Base-by-base conservation (phyloP, 2,888 invertebrate species). In the Priocnemis perturbator region DNA sequence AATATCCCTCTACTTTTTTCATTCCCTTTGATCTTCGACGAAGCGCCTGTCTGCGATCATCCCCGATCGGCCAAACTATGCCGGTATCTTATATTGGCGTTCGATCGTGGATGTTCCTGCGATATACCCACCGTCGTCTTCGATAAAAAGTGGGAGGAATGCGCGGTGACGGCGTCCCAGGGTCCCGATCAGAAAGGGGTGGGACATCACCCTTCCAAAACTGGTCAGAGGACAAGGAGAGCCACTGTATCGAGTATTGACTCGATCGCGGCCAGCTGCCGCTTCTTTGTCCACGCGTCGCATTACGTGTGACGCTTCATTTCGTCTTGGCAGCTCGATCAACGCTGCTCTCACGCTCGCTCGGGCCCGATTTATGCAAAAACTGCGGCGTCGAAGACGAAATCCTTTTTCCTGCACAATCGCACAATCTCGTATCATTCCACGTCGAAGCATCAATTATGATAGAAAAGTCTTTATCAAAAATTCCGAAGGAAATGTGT, bases 171-270 rank as follows among this genome's bases (percentile, higher is more conserved):
- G 75, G 74, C 69, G 67, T 60, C 67, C 52, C 64, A 59, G 61
- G 58, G 73, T 55, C 73, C 47, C 74, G 73, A 71, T 74, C 69
- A 47, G 66, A 73, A 74, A 71, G 77, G 71, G 75, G 73, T 77
- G 77, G 77, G 77, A 76, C 74, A 56, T 71, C 80, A 78, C 77
- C 82, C 82, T 80, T 79, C 76, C 78, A 76, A 79, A 79, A 79
- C 79, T 79, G 79, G 79, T 71, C 80, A 67, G 76, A 76, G 81
- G 73, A 79, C 80, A 79, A 80, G 72, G 72, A 72, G 77, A 74
- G 67, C 74, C 81, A 76, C 78, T 81, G 85, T 83, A 86, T 86
- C 85, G 79, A 85, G 81, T 83, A 86, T 85, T 81, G 86, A 81
- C 79, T 78, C 76, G 82, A 78, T 78, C 75, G 76, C 79, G 58